Evolutionary conservation across 2,797 vertebrate species (phyloP), one percentile per base, ranked within the genome.

Genomic region (Falco columbarius): DNA sequence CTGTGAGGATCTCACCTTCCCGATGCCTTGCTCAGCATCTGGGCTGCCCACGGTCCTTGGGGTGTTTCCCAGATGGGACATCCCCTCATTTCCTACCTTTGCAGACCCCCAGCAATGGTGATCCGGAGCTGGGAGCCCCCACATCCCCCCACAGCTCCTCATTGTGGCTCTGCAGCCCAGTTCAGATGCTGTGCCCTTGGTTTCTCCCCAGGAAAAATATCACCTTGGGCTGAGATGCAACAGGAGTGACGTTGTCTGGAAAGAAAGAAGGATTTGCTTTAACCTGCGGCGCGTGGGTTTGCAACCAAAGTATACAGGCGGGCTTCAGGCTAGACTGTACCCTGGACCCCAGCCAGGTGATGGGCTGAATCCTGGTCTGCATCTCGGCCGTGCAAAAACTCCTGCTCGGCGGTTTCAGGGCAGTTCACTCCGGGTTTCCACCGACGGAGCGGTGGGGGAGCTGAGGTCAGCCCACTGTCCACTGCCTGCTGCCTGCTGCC

Each of bases 181-280:
- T 79, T 46, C 74, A 5, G 11, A 29, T 0, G 10, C 75, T 71
- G 79, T 5, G 8, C 71, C 79, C 86, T 67, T 92, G 93, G 92
- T 86, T 55, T 82, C 71, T 90, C 72, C 89, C 92, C 95, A 94
- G 95, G 84, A 94, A 93, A 94, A 97, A 93, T 7, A 91, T 9
- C 90, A 58, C 86, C 86, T 52, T 1, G 47, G 92, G 90, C 89
- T 29, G 92, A 4, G 70, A 34, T 10, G 93, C 54, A 52, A 75
- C 85, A 91, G 44, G n/a, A 71, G 55, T 65, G 90, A 94, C 10
- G 51, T 21, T 95, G 89, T 88, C 44, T 61, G 90, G 91, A 74
- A 52, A 77, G 86, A 94, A 80, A 94, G 93, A 59, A 76, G 65
- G 93, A 38, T 93, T 94, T 81, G 80, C 90, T 96, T 77, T 30